Evolutionary conservation across 2,113 vertebrate genomes (phyloP), one percentile per base, ranked within the genome.

Genomic region (Piprites chloris): DNA sequence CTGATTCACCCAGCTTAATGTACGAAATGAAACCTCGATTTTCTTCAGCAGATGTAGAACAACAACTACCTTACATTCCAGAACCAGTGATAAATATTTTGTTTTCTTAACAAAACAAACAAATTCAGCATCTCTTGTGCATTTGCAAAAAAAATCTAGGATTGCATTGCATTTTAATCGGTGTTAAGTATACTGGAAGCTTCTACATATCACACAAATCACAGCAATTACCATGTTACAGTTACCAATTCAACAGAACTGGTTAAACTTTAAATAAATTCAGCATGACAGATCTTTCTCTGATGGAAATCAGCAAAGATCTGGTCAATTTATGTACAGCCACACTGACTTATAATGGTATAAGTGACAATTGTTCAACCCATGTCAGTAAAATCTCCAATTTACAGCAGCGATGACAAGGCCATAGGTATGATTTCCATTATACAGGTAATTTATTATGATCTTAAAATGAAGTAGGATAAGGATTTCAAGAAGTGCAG

Each of bases 1-100:
- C 87, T 95, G 96, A 97, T 96, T 95, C 95, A 89, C 71, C 55
- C 65, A 4, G 33, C n/a, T 89, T 89, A 96, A 96, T 58, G 68
- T 92, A 95, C 91, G 62, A 95, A 96, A 95, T 78, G 72, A 97
- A 95, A 94, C 69, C 85, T 92, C 41, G 42, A 56, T 91, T 96
- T 82, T 94, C 74, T 94, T 89, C 56, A 50, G 47, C 33, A 49
- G 26, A 61, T 79, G 12, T 52, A 63, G 94, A 95, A 33, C 44
- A 90, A 90, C 35, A 92, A 63, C 67, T 59, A 72, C 22, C 24
- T 94, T 80, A 72, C 33, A 14, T 62, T 76, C 39, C 80, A 86
- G 47, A 92, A 78, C 15, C 33, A 32, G 39, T 90, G 86, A 93
- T 63, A 92, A 65, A 67, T 84, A 85, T 61, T 91, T 91, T 86